Evolutionary conservation across 1,140 invertebrate species (phyloP), one percentile per base, ranked within the genome.

Genomic region (Cydia strobilella): DNA sequence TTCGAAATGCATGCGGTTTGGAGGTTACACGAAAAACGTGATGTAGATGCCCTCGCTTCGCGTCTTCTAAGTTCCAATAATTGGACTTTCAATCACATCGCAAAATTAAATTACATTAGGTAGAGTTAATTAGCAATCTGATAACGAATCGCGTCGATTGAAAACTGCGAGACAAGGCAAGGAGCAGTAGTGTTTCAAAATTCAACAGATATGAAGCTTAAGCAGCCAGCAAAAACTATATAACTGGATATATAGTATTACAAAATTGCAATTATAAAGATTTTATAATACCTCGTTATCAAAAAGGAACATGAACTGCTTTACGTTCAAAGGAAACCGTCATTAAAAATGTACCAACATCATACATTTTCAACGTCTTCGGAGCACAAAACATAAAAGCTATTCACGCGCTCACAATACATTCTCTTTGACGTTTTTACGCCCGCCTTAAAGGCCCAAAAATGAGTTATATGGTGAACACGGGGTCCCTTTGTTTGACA

Each of bases 1-100:
- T 66, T 66, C 27, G 65, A 69, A 31, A 69, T 31, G 65, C 65
- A 69, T 69, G 65, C 54, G 7, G 7, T 35, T 69, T 35, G 27
- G 63, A 66, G 63, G 63, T 35, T n/a, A 42, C 65, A 27, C 31
- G 27, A 9, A 42, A 39, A 10, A 18, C 65, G 65, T 69, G 65
- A 69, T 69, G 15, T 31, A 12, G n/a, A 39, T 42, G 65, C 18
- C 65, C 65, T 69, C 65, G 65, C 27, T 39, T 39, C 13, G 27
- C 1, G 31, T 69, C 18, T 35, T 69, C 27, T 39, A 39, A 69
- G n/a, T 39, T 69, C 35, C 42, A 45, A 45, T 65, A 12, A 7
- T 15, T 15, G 25, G 5, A n/a, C 5, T 65, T 5, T 27, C 25
- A 31, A n/a, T 13, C 63, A 23, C 27, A 35, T 65, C 4, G 13